These are phyloP conservation scores for Magallana angulata DNA, from an alignment of 1,140 invertebrate genomes.

Conservation along the genomic window DNA sequence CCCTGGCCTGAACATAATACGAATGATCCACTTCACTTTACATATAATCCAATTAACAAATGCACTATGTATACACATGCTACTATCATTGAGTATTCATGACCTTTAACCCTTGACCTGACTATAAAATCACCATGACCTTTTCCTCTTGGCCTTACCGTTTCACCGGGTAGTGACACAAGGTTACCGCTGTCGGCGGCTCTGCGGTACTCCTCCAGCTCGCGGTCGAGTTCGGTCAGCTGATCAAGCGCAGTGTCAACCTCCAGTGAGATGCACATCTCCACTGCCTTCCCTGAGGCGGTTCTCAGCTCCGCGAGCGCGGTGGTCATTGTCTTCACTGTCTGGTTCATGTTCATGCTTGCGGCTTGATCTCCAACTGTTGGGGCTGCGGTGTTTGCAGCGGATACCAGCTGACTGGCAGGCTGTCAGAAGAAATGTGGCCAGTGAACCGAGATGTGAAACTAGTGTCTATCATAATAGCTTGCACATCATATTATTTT, in stretches of 20 bases:
- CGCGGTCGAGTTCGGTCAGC: conserved; percentile 88
- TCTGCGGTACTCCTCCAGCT: conserved; percentile 89
- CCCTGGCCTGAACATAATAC: no score
- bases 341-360: conserved; percentile 86
- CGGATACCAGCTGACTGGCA: conserved; percentile 85
- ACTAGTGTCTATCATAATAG: no score
- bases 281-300: conserved; percentile 90
- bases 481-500: no score
- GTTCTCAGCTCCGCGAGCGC: conserved; percentile 89
- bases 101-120: not conserved
- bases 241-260: conserved; percentile 82
- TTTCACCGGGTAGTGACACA: conserved; percentile 92
- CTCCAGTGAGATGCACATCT: conserved; percentile 78
- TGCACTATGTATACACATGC: no score
- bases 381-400: conserved; percentile 90
- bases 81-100: no score
- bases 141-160: conserved; percentile 78
- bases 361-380: conserved; percentile 90
- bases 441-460: no score
- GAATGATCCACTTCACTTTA: no score
- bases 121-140: no score
- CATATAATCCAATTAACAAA: no score
- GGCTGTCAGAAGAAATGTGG: conserved; percentile 73
- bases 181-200: conserved; percentile 87
- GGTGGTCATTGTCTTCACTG: conserved; percentile 87